Percentiles rank a stretch among this genome's conserved stretches.
These are phyloP conservation scores for Diglossa brunneiventris DNA, from an alignment of 2,113 vertebrate genomes.

Conservation along the genomic window DNA sequence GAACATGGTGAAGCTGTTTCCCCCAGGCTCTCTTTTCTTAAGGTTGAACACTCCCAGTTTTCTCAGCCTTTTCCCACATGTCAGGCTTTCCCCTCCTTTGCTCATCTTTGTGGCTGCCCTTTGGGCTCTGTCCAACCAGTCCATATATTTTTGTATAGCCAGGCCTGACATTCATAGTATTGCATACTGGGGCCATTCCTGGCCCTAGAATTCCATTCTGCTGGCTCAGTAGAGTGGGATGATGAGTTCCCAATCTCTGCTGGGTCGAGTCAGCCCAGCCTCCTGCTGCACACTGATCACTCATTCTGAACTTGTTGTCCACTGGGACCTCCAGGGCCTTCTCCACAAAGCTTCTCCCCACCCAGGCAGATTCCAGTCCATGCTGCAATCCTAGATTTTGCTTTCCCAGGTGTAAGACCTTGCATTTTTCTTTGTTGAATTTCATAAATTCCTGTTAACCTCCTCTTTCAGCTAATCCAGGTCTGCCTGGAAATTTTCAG, in stretches of 20 bases:
- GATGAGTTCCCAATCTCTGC: background rate
- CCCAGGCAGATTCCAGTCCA: background rate
- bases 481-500: background rate
- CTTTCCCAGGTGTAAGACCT: background rate
- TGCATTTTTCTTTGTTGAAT: background rate
- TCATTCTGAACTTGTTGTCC: background rate
- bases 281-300: background rate
- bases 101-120: background rate
- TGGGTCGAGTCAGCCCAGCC: background rate
- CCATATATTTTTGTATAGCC: background rate
- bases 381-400: background rate
- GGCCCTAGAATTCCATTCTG: background rate
- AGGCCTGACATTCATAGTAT: background rate
- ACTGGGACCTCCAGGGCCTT: background rate
- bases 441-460: background rate
- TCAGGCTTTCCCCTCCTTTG: background rate
- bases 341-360: background rate
- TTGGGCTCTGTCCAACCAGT: background rate
- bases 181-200: background rate
- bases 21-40: no score
- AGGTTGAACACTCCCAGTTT: rapidly evolving
- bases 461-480: background rate
- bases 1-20: background rate
- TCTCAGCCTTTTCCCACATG: background rate
- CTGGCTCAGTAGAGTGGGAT: background rate